These are phyloP conservation scores for Acrocephalus arundinaceus DNA, from an alignment of 2,113 vertebrate genomes.

Conservation along the genomic window DNA sequence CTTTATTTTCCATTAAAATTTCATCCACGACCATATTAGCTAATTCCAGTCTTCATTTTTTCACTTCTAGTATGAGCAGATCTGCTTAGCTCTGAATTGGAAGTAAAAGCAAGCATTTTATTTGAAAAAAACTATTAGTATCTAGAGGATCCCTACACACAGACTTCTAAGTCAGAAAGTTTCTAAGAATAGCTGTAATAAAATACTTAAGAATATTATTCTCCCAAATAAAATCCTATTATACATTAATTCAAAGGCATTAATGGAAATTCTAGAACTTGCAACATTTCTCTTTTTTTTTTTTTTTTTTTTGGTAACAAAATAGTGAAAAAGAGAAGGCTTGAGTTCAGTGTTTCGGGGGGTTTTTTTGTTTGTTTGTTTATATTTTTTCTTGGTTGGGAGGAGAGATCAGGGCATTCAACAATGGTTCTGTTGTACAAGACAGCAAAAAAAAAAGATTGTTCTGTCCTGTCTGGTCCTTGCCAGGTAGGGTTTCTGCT, in stretches of 20 bases:
- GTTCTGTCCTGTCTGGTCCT: neutral
- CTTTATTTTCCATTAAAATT: neutral
- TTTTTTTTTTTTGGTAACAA: neutral
- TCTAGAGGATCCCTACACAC: neutral
- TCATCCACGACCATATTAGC: neutral
- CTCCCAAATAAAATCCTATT: neutral
- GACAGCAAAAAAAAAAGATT: neutral
- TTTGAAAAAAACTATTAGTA: neutral
- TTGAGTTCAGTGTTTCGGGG: accelerated
- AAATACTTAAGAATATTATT: neutral
- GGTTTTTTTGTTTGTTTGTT: neutral
- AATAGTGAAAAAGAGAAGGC: neutral
- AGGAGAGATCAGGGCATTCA: neutral
- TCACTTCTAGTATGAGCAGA: neutral
- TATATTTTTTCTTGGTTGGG: accelerated
- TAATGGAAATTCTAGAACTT: neutral
- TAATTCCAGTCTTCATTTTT: neutral
- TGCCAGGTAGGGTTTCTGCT: neutral
- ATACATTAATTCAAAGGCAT: neutral
- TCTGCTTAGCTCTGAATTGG: neutral
- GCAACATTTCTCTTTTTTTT: neutral
- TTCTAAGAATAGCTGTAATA: constrained; percentile 1
- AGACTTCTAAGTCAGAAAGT: constrained; percentile 14
- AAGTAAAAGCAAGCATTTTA: constrained; percentile 10
- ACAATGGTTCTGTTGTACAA: neutral